Conservation (phyloP, 2,888 invertebrate species). For the Agonum fuliginosum region DNA sequence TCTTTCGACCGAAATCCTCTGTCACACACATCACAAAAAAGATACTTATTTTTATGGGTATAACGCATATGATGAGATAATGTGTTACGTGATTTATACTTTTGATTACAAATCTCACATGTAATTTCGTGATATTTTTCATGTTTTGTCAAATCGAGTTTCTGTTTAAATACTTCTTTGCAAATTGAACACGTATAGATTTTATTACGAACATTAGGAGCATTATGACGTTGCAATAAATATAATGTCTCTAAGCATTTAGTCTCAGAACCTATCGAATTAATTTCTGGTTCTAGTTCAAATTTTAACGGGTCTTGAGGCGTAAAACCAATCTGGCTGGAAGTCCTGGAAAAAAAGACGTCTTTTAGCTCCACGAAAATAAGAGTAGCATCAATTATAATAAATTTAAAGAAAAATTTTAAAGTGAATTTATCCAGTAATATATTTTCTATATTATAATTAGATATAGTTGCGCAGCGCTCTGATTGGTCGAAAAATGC, state of each 20-base stretch:
- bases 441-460: too few species aligned
- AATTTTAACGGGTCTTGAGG: not conserved
- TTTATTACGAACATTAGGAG: too few species aligned
- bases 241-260: too few species aligned
- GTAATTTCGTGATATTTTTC: not conserved
- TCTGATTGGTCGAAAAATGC: too few species aligned
- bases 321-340: not conserved
- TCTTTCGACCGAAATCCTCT: constrained; percentile 73
- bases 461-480: too few species aligned
- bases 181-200: not conserved
- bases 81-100: not conserved
- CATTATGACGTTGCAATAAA: too few species aligned
- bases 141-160: not conserved
- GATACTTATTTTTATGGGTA: not conserved
- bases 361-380: too few species aligned
- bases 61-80: not conserved
- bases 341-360: not conserved
- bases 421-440: too few species aligned
- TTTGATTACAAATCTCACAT: not conserved
- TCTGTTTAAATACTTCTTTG: not conserved
- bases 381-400: too few species aligned
- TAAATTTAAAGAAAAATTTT: too few species aligned
- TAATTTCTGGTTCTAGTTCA: not conserved
- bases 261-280: too few species aligned
- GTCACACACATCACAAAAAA: constrained; percentile 70